Evolutionary conservation across 2,113 vertebrate genomes (phyloP), one percentile per base, ranked within the genome.

Genomic region (Nothocercus nigrocapillus): DNA sequence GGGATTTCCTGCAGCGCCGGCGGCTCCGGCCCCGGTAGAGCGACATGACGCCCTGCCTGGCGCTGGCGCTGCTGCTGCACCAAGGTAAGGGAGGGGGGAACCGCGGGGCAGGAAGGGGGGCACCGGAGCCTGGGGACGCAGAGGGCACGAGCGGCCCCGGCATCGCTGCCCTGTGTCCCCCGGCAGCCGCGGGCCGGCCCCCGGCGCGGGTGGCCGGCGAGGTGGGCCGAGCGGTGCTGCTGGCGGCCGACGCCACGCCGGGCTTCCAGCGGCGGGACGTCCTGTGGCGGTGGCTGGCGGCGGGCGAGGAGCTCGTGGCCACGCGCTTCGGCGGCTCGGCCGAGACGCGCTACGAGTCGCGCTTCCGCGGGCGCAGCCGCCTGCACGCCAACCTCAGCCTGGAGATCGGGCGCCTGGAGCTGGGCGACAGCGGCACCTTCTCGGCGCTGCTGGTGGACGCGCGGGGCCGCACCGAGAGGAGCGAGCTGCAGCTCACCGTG

Each of bases 311-410:
- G 51, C 82, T 97, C 40, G 84, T 97, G 95, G 97, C 97, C 59
- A 95, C 96, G 0, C 96, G 79, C 51, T 96, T 96, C 70, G 61
- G 45, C 18, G 95, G 95, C 11, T 88, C 91, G 25, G 53, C 47
- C 4, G 91, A 97, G 74, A 97, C 64, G 5, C 76, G 88, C 2
- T 97, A 97, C 70, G 92, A 42, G 21, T 97, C 96, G n/a, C 94
- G 88, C n/a, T 97, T 97, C 88, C 82, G 95, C 56, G 96, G 95
- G 53, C 79, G 97, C 76, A 87, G 73, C 54, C 94, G 61, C 38
- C 91, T 97, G 2, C 90, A 96, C 53, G 25, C 42, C 28, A 97
- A 97, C 86, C 92, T 97, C 61, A 97, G 95, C 44, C 89, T 97
- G 74, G 89, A 96, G 59, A 93, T 97, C 49, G 21, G 21, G 49